Conservation (phyloP, 2,888 invertebrate species). For the Chydorus sphaericus region DNA sequence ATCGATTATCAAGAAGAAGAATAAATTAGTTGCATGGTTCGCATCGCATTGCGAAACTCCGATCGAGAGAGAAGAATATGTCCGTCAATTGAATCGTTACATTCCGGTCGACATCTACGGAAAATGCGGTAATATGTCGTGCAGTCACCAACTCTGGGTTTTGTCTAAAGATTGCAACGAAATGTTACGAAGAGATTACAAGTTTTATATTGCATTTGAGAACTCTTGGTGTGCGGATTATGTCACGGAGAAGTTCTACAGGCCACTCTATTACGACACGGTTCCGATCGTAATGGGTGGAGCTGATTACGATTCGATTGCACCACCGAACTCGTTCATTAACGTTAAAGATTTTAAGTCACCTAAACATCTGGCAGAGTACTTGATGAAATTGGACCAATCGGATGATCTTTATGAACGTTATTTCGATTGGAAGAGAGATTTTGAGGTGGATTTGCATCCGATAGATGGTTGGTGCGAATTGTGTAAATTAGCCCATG, state of each 20-base stretch:
- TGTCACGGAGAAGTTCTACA: slow-evolving; percentile 3
- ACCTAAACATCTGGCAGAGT: slow-evolving; percentile 71
- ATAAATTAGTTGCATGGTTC: slow-evolving; percentile 18
- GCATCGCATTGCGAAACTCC: slow-evolving; percentile 18
- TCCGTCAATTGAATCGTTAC: slow-evolving; percentile 16
- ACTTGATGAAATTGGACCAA: slow-evolving; percentile 65
- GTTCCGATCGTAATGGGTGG: neutral
- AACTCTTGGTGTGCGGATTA: slow-evolving; percentile 5
- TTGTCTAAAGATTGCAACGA: neutral
- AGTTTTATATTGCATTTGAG: slow-evolving; percentile 8
- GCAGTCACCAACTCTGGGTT: neutral
- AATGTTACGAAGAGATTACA: neutral
- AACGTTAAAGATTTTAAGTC: slow-evolving; percentile 90
- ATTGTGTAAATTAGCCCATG: no score
- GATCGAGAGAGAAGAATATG: slow-evolving; percentile 16
- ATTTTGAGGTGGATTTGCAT: neutral
- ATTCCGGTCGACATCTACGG: slow-evolving; percentile 18
- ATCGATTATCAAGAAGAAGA: neutral
- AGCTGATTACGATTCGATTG: slow-evolving; percentile 59
- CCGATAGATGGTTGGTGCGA: no score
- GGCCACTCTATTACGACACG: neutral
- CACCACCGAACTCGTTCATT: slow-evolving; percentile 82
- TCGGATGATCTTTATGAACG: slow-evolving; percentile 85
- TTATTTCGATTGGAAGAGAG: slow-evolving; percentile 62
- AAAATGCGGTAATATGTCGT: slow-evolving; percentile 14